Conservation (phyloP, 2,113 vertebrate species). For the Chaenogobius annularis region DNA sequence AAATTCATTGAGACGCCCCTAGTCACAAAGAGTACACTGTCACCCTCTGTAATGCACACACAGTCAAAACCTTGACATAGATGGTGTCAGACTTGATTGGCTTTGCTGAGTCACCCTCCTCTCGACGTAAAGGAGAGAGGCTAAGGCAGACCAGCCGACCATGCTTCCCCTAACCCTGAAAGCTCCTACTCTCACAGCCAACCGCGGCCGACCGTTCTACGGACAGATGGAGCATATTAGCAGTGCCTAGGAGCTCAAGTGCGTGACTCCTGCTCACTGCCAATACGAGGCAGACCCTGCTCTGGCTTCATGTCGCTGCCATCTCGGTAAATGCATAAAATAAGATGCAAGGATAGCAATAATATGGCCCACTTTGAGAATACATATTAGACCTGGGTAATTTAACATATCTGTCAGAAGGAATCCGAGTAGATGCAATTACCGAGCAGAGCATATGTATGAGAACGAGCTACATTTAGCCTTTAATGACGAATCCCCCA, state of each 20-base stretch:
- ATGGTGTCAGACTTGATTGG: conserved; percentile 23
- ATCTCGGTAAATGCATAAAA: conserved; percentile 52
- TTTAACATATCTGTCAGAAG: conserved; percentile 33
- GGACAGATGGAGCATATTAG: conserved; percentile 64
- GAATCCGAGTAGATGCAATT: conserved; percentile 59
- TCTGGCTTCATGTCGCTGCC: conserved; percentile 46
- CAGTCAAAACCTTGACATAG: no score
- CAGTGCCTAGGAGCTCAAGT: conserved; percentile 37
- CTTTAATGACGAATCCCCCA: conserved; percentile 39
- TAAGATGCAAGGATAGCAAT: conserved; percentile 52
- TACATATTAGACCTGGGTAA: conserved; percentile 41
- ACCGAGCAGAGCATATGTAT: conserved; percentile 37
- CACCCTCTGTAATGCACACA: not conserved
- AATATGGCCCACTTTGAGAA: conserved; percentile 29
- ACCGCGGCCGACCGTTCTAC: conserved; percentile 32
- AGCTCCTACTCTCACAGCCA: conserved; percentile 42
- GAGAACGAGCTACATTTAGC: conserved; percentile 40
- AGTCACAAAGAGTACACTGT: not conserved
- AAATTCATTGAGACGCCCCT: no score
- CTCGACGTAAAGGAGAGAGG: conserved; percentile 46
- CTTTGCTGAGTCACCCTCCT: conserved; percentile 53
- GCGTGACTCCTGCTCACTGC: conserved; percentile 37
- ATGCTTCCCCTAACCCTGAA: conserved; percentile 40
- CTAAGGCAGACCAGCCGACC: conserved; percentile 44
- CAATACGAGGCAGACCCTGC: conserved; percentile 49